These are phyloP conservation scores for Clivina fossor DNA, from an alignment of 2,888 invertebrate genomes.

Conservation along the genomic window DNA sequence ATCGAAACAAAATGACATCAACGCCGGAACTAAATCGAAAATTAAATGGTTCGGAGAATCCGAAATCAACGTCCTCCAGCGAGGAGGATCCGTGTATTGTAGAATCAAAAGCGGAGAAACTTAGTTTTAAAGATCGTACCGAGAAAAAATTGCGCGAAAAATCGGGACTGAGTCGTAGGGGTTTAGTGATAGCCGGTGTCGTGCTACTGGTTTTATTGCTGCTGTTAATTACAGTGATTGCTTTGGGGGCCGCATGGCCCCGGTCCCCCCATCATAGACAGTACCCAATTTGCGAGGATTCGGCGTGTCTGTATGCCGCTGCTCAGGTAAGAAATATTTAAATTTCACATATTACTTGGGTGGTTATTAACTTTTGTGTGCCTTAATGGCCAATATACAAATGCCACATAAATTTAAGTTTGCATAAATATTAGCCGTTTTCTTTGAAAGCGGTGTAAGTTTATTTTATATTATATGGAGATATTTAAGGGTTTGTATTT, in stretches of 20 bases:
- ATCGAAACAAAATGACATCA: constrained; percentile 25
- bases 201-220: constrained; percentile 48
- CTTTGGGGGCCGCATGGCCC: constrained; percentile 55
- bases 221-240: constrained; percentile 53
- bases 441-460: too few species aligned
- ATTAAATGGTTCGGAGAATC: constrained; percentile 29
- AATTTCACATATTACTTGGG: too few species aligned
- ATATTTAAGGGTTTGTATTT: too few species aligned
- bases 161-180: constrained; percentile 45
- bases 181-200: constrained; percentile 43
- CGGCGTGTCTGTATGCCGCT: constrained; percentile 57
- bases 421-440: too few species aligned
- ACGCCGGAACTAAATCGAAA: constrained; percentile 27
- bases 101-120: constrained; percentile 26
- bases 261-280: constrained; percentile 49
- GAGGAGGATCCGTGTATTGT: constrained; percentile 48
- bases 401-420: too few species aligned
- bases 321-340: constrained; percentile 51
- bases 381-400: too few species aligned
- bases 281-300: constrained; percentile 53
- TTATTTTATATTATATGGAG: too few species aligned
- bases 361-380: too few species aligned
- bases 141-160: constrained; percentile 43
- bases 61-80: constrained; percentile 35
- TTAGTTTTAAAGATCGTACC: constrained; percentile 33